A percentile compares a stretch with the other conserved stretches of the same genome.
These are phyloP conservation scores for Gasterosteus aculeatus DNA, from an alignment of 2,113 vertebrate genomes.

Conservation along the genomic window DNA sequence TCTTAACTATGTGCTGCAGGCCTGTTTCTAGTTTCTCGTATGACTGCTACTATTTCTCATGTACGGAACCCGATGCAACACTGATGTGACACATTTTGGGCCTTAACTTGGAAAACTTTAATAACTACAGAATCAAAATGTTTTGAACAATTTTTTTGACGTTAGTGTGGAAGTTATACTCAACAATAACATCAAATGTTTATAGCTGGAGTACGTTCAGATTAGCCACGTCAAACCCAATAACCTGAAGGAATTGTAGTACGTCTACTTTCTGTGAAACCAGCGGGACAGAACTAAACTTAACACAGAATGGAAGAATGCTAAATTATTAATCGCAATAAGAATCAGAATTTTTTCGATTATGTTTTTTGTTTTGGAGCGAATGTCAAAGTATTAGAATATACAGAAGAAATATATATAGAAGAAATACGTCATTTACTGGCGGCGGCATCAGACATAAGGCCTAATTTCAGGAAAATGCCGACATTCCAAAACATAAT, in stretches of 20 bases:
- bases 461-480: conserved; percentile 46
- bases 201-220: background rate
- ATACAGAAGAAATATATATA: background rate
- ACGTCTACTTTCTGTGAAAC: conserved; percentile 9
- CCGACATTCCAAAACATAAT: conserved; percentile 40
- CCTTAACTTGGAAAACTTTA: background rate
- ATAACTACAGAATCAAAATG: background rate
- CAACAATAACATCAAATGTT: background rate
- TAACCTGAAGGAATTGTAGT: conserved; percentile 9
- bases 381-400: conserved; percentile 22
- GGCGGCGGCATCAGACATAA: conserved; percentile 42
- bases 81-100: background rate
- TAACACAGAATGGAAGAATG: conserved; percentile 3
- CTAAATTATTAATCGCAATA: background rate
- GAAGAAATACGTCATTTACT: conserved; percentile 15
- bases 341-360: background rate
- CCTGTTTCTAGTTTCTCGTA: conserved; percentile 25
- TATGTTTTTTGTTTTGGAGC: conserved; percentile 24
- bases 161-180: background rate
- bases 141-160: background rate
- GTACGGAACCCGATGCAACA: background rate
- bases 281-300: background rate
- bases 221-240: conserved; percentile 19
- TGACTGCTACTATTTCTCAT: conserved; percentile 9
- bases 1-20: conserved; percentile 2